Evolutionary conservation across 2,113 vertebrate genomes (phyloP).

Genomic region (Myrmophylax atrothorax): DNA sequence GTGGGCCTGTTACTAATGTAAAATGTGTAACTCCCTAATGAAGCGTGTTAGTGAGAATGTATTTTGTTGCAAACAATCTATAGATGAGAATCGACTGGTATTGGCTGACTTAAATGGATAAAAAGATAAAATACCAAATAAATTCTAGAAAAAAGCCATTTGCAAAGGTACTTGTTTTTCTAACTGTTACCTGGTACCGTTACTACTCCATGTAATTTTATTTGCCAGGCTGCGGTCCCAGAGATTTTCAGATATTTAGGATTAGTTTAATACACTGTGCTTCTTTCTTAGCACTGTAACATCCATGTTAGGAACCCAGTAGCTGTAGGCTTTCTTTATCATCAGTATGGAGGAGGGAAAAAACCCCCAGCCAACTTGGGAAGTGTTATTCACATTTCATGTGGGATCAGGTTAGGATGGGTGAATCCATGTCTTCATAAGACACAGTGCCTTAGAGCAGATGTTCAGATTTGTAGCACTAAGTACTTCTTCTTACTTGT

Average conservation of each 20-base stretch:
- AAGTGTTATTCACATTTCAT: neutral
- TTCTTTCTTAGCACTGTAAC: neutral
- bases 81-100: neutral
- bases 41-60: neutral
- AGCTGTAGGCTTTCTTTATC: neutral
- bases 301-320: neutral
- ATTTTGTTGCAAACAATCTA: neutral
- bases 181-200: neutral
- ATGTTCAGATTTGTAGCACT: neutral
- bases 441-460: neutral
- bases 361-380: neutral
- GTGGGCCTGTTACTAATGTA: neutral
- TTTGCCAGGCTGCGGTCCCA: neutral
- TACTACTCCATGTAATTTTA: neutral
- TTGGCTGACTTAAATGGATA: neutral
- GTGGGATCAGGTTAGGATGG: neutral
- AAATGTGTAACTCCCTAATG: neutral
- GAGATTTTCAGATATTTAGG: neutral
- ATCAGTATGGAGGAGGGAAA: neutral
- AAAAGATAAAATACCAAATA: neutral
- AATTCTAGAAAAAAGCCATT: neutral
- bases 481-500: neutral
- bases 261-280: neutral
- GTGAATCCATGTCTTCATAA: neutral
- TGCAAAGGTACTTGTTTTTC: neutral